phyloP scores from a whole-genome alignment of 2,888 invertebrate species.

The Latheticus oryzae region DNA sequence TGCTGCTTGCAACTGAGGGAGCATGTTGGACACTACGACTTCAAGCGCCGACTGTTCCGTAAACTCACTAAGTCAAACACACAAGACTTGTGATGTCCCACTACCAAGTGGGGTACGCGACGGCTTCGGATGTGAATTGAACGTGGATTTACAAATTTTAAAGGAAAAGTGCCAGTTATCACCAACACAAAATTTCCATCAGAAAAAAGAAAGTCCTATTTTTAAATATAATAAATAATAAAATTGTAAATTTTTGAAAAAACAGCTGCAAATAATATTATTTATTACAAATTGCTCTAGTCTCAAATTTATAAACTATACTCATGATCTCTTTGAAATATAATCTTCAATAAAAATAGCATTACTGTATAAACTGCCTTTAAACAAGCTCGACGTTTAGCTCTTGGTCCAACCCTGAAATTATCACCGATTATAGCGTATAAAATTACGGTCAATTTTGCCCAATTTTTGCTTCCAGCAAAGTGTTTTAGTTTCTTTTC shows the following conservation, averaged over 20 bases:
- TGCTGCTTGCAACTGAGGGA: slow-evolving; percentile 35
- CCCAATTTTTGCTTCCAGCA: slow-evolving; percentile 33
- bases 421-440: slow-evolving; percentile 39
- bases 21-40: slow-evolving; percentile 43
- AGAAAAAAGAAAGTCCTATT: no score
- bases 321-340: no score
- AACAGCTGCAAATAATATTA: slow-evolving; percentile 2
- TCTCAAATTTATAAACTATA: neutral
- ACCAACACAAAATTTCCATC: no score
- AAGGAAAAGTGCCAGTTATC: no score
- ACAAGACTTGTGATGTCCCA: slow-evolving; percentile 37
- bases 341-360: no score
- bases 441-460: slow-evolving; percentile 36
- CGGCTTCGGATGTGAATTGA: slow-evolving; percentile 22
- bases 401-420: slow-evolving; percentile 40
- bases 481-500: slow-evolving; percentile 16
- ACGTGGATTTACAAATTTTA: no score
- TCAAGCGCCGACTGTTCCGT: slow-evolving; percentile 41
- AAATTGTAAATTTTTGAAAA: no score
- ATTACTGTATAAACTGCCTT: no score
- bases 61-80: slow-evolving; percentile 29
- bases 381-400: no score
- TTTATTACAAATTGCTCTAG: neutral
- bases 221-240: no score
- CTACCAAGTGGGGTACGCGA: slow-evolving; percentile 27